Base-by-base conservation (phyloP, 2,797 vertebrate species). In the Heterohyrax brucei region DNA sequence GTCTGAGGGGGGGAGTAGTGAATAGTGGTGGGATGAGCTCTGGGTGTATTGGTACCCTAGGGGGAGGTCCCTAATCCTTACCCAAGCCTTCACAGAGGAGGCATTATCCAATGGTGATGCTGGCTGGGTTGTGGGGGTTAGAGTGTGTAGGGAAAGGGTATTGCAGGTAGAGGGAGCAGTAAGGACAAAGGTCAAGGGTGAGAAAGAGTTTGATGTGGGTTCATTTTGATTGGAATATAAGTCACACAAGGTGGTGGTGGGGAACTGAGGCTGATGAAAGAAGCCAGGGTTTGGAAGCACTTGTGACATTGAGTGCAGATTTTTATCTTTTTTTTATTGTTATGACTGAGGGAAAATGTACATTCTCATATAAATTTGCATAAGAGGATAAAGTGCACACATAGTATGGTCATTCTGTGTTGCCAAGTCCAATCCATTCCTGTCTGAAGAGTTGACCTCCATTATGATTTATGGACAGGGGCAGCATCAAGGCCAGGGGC, bases 211-310 rank as follows among this genome's bases (percentile, higher is more conserved):
- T 0, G 16, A 22, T 10, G 59, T 48, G 33, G 50, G 33, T 59
- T 75, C 28, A 53, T 80, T 75, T 50, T 80, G 61, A 14, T 87
- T 53, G 61, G 76, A 39, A 28, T 2, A 1, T 62, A 21, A 30
- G 77, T 12, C 10, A 22, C 30, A n/a, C 44, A 53, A 89, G n/a
- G n/a, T 70, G 39, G 0, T 0, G 64, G 70, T 39, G 46, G 56
- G 22, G 16, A 18, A 39, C 39, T 39, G 78, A 78, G 59, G 64
- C 7, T 7, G 30, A 56, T 26, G 46, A 44, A 78, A 50, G 50
- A 30, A 75, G 0, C 0, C 66, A 10, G 24, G 30, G 0, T 3
- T 18, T 50, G 44, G 14, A 26, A 4, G n/a, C 5, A 3, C 28
- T 39, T 30, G 8, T 46, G 22, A 16, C 28, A 19, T 53, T 26